phyloP scores from a whole-genome alignment of 2,113 vertebrate species.

The Pimephales promelas region DNA sequence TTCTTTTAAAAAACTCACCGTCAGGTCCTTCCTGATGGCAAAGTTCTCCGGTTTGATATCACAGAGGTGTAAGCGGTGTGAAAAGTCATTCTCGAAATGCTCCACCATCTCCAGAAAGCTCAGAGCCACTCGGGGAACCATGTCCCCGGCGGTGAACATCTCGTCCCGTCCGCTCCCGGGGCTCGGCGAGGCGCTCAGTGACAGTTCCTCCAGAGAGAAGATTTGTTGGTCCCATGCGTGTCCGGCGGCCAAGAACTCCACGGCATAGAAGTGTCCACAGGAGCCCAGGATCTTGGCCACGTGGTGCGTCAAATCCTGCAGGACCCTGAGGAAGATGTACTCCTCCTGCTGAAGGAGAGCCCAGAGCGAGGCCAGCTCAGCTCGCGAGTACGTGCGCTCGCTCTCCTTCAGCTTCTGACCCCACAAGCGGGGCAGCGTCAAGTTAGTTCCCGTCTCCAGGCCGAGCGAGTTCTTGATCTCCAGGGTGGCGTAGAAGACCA shows the following conservation, averaged over 20 bases:
- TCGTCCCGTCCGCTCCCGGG: conserved; percentile 13
- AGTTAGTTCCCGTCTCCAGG: conserved; percentile 72
- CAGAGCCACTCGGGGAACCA: conserved; percentile 83
- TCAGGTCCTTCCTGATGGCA: conserved; percentile 90
- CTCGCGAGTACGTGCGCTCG: conserved; percentile 70
- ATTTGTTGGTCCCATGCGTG: conserved; percentile 87
- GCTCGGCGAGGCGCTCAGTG: conserved; percentile 25
- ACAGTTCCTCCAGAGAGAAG: conserved; percentile 83
- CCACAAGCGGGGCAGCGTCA: conserved; percentile 80
- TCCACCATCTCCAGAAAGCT: conserved; percentile 94
- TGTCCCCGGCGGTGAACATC: conserved; percentile 64
- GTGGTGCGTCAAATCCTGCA: conserved; percentile 89
- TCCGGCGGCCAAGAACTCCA: conserved; percentile 91
- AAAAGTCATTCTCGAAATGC: conserved; percentile 93
- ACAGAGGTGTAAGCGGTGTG: conserved; percentile 91
- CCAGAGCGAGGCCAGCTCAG: conserved; percentile 91
- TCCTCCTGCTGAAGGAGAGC: conserved; percentile 94
- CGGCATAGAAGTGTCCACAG: conserved; percentile 95
- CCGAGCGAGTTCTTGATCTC: conserved; percentile 89
- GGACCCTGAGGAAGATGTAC: conserved; percentile 87
- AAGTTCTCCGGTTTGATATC: conserved; percentile 98
- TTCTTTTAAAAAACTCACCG: no score
- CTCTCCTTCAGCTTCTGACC: conserved; percentile 72
- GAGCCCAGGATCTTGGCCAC: conserved; percentile 89
- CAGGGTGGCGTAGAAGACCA: conserved; percentile 85